These are phyloP conservation scores for Hapalemur alaotrensis DNA, from an alignment of 2,797 vertebrate genomes.

Conservation along the genomic window DNA sequence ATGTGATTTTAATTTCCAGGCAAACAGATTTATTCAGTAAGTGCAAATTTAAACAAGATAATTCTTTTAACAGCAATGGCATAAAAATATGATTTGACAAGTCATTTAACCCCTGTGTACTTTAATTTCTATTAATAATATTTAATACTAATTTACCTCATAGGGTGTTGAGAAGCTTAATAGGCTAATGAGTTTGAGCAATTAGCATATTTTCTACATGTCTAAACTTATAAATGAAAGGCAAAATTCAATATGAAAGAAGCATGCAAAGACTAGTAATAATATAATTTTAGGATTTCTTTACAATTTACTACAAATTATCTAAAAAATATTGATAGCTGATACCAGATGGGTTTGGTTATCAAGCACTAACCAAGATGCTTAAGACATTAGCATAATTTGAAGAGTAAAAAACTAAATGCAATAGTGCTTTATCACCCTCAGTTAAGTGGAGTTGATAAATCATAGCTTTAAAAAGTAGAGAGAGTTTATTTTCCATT, in stretches of 20 bases:
- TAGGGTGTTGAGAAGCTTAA: neutral
- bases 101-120: constrained; percentile 11
- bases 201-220: neutral
- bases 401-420: neutral
- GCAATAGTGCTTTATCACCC: neutral
- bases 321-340: neutral
- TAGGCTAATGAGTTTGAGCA: neutral
- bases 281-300: neutral
- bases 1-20: constrained; percentile 30
- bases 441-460: neutral
- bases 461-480: neutral
- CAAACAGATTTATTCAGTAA: constrained; percentile 33
- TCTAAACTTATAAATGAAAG: neutral
- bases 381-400: neutral
- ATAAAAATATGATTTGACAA: constrained; percentile 15
- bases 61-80: neutral
- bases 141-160: constrained; percentile 6
- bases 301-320: neutral
- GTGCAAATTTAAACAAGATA: constrained; percentile 21
- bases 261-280: neutral
- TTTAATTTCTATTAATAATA: constrained; percentile 32
- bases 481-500: neutral
- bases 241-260: neutral
- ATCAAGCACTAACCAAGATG: neutral
- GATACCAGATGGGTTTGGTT: neutral